Evolutionary conservation across 2,797 vertebrate genomes (phyloP).

Genomic region (Pangasius sanitwongsei): DNA sequence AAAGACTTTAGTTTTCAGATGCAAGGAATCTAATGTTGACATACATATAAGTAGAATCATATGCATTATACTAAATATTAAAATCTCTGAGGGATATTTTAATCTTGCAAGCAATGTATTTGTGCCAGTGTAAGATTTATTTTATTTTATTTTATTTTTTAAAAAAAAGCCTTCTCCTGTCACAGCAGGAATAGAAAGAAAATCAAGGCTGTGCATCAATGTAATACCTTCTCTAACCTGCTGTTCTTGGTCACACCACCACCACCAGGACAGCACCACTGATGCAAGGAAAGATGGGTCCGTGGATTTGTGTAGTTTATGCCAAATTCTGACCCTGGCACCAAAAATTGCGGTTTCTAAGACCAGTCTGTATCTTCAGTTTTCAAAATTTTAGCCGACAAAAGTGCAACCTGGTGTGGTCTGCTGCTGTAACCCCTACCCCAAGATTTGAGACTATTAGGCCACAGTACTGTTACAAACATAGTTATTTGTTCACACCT

Average conservation of each 20-base stretch:
- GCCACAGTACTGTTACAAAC: background rate
- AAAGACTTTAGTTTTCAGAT: background rate
- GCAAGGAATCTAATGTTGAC: background rate
- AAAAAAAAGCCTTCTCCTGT: background rate
- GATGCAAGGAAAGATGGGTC: background rate
- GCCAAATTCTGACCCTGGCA: background rate
- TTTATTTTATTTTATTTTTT: too few species aligned
- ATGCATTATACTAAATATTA: background rate
- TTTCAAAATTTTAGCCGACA: background rate
- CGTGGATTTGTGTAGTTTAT: background rate
- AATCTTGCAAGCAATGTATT: background rate
- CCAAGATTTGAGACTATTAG: background rate
- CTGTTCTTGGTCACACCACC: background rate
- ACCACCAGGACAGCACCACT: background rate
- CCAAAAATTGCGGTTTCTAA: background rate
- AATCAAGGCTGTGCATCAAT: background rate
- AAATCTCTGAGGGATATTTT: background rate
- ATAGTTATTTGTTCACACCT: background rate
- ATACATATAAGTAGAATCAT: background rate
- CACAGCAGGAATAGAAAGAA: background rate
- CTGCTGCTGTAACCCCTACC: background rate
- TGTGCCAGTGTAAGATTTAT: background rate
- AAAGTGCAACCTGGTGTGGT: background rate
- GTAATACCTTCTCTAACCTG: background rate
- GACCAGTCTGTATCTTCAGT: background rate